Percentiles rank a stretch among this genome's conserved stretches.
phyloP scores from a whole-genome alignment of 2,113 vertebrate genomes.

The Myotis lucifugus region DNA sequence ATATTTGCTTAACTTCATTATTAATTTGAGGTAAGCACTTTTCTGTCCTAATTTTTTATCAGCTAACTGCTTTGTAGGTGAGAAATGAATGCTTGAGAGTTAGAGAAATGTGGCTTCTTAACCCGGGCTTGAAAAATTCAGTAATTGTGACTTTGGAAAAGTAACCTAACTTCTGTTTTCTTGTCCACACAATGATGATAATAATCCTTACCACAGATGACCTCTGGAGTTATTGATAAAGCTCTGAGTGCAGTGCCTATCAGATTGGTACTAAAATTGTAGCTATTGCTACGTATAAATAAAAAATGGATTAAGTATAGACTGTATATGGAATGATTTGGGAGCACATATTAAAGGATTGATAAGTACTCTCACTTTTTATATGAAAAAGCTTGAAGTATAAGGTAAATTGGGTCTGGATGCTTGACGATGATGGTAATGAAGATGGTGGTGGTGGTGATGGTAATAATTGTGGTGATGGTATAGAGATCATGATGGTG shows the following conservation, averaged over 20 bases:
- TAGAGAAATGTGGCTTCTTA: not conserved
- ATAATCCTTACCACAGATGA: not conserved
- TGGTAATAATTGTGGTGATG: not conserved
- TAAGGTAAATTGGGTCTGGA: not conserved
- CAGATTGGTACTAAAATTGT: not conserved
- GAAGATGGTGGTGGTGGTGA: not conserved
- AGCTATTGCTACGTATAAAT: not conserved
- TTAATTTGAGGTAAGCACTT: constrained; percentile 1
- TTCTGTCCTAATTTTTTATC: not conserved
- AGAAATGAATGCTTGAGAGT: not conserved
- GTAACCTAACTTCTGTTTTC: not conserved
- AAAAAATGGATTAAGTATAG: not conserved
- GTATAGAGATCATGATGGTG: too few relatives aligned
- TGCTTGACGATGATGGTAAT: not conserved
- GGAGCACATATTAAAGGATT: not conserved
- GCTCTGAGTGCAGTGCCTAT: not conserved
- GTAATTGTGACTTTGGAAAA: not conserved
- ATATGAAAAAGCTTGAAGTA: not conserved
- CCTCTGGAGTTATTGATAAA: not conserved
- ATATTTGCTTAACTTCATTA: constrained; percentile 8
- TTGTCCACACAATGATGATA: not conserved
- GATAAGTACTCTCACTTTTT: not conserved
- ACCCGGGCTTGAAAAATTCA: not conserved
- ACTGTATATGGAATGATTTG: not conserved
- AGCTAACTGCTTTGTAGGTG: not conserved